phyloP scores from a whole-genome alignment of 2,888 invertebrate species.

The Anthoptus insignis region DNA sequence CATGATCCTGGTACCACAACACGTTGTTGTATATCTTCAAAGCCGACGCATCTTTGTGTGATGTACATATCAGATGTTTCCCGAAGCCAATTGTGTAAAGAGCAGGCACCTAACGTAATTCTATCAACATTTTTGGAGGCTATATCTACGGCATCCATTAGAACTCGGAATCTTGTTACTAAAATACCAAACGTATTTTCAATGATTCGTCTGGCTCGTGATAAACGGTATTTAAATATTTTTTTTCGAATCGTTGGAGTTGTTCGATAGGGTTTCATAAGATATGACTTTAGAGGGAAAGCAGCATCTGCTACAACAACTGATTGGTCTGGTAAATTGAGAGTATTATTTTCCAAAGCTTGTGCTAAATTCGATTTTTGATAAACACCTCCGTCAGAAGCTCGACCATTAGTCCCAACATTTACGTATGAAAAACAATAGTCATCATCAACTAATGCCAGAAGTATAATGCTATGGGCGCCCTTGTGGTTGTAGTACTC shows the following conservation, averaged over 20 bases:
- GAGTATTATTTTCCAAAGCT: slow-evolving; percentile 38
- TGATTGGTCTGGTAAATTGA: slow-evolving; percentile 37
- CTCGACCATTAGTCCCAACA: slow-evolving; percentile 44
- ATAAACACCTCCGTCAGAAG: slow-evolving; percentile 36
- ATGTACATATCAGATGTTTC: slow-evolving; percentile 48
- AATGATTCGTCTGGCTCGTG: background rate
- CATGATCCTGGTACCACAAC: slow-evolving; percentile 46
- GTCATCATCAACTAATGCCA: slow-evolving; percentile 50
- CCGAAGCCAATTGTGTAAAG: slow-evolving; percentile 50
- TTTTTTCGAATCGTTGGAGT: slow-evolving; percentile 29
- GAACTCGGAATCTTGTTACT: slow-evolving; percentile 37
- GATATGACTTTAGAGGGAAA: slow-evolving; percentile 43
- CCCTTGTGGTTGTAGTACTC: slow-evolving; percentile 48
- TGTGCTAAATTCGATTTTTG: slow-evolving; percentile 32
- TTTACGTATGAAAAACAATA: slow-evolving; percentile 32
- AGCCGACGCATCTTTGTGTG: slow-evolving; percentile 46
- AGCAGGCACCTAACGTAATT: slow-evolving; percentile 46
- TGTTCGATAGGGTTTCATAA: slow-evolving; percentile 44
- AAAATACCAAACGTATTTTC: slow-evolving; percentile 12
- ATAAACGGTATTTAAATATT: background rate
- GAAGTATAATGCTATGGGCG: slow-evolving; percentile 41
- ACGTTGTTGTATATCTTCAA: slow-evolving; percentile 44
- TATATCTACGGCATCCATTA: slow-evolving; percentile 40
- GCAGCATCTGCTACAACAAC: slow-evolving; percentile 42
- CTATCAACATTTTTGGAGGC: slow-evolving; percentile 44